Base-by-base conservation (phyloP, 2,797 vertebrate species). In the Ceryle rudis region DNA sequence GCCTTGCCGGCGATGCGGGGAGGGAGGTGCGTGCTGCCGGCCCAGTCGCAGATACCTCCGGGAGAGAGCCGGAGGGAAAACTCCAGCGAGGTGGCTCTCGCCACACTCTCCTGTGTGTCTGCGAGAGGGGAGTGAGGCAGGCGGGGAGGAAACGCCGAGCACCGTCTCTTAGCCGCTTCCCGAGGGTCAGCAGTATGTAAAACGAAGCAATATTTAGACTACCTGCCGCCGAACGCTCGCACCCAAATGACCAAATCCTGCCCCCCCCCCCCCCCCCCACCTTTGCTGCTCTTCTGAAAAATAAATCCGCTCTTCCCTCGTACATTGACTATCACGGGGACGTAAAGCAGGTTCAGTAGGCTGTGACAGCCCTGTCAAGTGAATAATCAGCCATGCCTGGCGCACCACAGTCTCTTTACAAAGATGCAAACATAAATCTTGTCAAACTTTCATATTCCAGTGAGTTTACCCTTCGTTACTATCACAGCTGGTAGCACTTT, bases 361-460 rank as follows among this genome's bases (percentile, higher is more conserved):
- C 94, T 97, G 95, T 95, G 93, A 94, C 96, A 96, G 86, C 83
- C 83, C 90, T 95, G 96, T 97, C 97, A 96, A 90, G 95, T 94
- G 96, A 97, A 97, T 97, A 97, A 97, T 95, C 97, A 97, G 93
- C 97, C 90, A 78, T 95, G 96, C 94, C 95, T 97, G 41, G 81
- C 93, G 92, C 92, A 90, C 93, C 88, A 61, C 93, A 74, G 93
- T 86, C 95, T 97, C 88, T 94, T 95, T 95, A 94, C 96, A 93
- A 95, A 97, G 92, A 97, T 86, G 92, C 97, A 96, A 96, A 97
- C 96, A 96, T 95, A 97, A 97, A 97, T 97, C 97, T 95, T 97
- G 96, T 97, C 95, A 96, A 93, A 95, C 90, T 95, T 95, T 91
- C 86, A 87, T 96, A 95, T 96, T 93, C 86, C 96, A 93, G 95